Percentiles rank a stretch among this genome's conserved stretches.
Evolutionary conservation across 2,797 vertebrate genomes (phyloP).

Genomic region (Hylomyscus alleni): DNA sequence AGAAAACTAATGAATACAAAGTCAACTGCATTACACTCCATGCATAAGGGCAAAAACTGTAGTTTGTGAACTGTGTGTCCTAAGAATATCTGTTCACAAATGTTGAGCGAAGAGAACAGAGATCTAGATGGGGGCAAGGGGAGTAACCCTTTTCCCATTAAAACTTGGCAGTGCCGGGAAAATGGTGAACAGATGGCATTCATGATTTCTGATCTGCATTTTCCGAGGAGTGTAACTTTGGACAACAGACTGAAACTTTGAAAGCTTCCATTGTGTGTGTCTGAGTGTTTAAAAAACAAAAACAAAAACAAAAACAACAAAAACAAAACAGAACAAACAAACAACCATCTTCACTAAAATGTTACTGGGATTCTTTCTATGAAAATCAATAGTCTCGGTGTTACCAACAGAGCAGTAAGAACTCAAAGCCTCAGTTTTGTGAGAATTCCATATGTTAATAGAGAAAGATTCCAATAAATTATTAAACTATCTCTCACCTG

Average conservation of each 20-base stretch:
- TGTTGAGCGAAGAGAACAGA: neutral
- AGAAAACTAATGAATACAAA: constrained; percentile 27
- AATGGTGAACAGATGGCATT: neutral
- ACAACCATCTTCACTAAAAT: neutral
- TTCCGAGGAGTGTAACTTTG: neutral
- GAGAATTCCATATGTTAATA: neutral
- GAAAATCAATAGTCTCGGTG: neutral
- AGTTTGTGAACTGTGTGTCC: neutral
- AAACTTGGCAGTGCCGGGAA: neutral
- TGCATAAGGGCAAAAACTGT: neutral
- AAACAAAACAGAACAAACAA: neutral
- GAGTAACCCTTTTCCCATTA: neutral
- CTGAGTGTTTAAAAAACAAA: neutral
- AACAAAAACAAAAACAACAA: neutral
- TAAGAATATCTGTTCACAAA: neutral
- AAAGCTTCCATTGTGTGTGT: neutral
- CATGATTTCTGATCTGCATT: neutral
- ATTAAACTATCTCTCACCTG: neutral
- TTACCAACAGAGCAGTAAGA: neutral
- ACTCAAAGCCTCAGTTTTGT: neutral
- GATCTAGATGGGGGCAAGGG: neutral
- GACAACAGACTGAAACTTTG: neutral
- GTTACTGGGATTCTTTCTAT: neutral
- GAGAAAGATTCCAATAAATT: neutral
- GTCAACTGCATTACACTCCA: neutral